Base-by-base conservation (phyloP, 1,140 invertebrate genomes). In the Mya arenaria region DNA sequence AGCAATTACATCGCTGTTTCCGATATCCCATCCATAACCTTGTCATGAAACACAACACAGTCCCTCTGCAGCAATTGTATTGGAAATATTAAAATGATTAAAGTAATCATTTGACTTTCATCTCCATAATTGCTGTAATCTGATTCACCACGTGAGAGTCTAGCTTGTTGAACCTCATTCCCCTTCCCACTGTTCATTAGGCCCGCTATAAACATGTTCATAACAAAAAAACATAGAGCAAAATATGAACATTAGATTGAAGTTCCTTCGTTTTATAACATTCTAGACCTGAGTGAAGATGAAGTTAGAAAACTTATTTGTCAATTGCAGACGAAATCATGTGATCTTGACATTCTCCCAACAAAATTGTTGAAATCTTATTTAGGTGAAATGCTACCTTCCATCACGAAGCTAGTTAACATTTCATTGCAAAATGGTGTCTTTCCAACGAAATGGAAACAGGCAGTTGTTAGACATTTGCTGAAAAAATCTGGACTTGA, bases 361-460 rank as follows among this genome's bases (percentile, higher is more conserved):
- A 36, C 62, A 28, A 65, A 65, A 60, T 60, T 60, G 58, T 60
- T 60, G 25, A 60, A 60, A 60, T 60, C 58, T 15, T 60, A 15
- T 8, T 65, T 65, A 36, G 62, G 34, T 36, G 62, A 65, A 36
- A 19, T 65, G 25, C 62, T 65, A 28, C 62, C 62, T 65, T 17
- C 34, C 62, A 65, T 65, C 34, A 65, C 30, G 25, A 65, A 36
- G 6, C 62, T 65, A 65, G 62, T 65, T 28, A 65, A 65, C 34
- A 28, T 65, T 32, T 65, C 34, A 32, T 65, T 65, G 62, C 25
- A 17, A 65, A 17, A 36, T 8, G 62, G 62, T 32, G 62, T 65
- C 34, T 65, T 65, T 65, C 62, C 62, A 65, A 32, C 32, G 32
- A 28, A 65, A 36, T 48, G 41, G 41, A 48, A 48, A 48, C 41